phyloP scores from a whole-genome alignment of 2,888 invertebrate genomes.

The Leptinotarsa tumamoca region DNA sequence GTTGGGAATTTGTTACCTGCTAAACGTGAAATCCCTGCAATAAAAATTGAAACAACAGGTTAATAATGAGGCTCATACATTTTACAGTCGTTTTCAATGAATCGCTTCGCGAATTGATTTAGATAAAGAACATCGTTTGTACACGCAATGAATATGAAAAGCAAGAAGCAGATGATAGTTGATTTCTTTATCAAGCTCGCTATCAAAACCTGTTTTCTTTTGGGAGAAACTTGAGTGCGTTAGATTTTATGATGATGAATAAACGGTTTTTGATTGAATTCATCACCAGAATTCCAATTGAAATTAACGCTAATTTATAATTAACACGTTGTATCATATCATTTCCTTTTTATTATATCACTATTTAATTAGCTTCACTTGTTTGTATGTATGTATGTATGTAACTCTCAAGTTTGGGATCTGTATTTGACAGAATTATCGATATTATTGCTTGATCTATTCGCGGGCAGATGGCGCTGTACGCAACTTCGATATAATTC shows the following conservation, averaged over 20 bases:
- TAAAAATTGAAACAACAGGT: constrained; percentile 42
- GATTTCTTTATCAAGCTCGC: not conserved
- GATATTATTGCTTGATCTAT: no score
- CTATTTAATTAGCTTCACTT: no score
- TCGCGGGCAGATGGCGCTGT: no score
- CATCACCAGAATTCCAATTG: not conserved
- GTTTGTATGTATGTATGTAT: no score
- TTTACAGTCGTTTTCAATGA: not conserved
- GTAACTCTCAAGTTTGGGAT: no score
- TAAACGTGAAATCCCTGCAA: constrained; percentile 57
- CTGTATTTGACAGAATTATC: no score
- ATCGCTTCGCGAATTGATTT: not conserved
- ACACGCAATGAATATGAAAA: not conserved
- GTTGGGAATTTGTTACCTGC: constrained; percentile 52
- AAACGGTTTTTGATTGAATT: not conserved
- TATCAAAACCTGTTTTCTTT: not conserved
- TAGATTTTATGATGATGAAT: not conserved
- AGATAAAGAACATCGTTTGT: not conserved
- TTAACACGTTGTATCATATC: no score
- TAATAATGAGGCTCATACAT: not conserved
- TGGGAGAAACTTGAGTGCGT: not conserved
- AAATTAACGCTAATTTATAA: not conserved
- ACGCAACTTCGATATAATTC: no score
- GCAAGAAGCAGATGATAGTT: not conserved
- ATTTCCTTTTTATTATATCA: no score